Conservation (phyloP, 1,140 invertebrate species). For the Branchinecta lindahli region DNA sequence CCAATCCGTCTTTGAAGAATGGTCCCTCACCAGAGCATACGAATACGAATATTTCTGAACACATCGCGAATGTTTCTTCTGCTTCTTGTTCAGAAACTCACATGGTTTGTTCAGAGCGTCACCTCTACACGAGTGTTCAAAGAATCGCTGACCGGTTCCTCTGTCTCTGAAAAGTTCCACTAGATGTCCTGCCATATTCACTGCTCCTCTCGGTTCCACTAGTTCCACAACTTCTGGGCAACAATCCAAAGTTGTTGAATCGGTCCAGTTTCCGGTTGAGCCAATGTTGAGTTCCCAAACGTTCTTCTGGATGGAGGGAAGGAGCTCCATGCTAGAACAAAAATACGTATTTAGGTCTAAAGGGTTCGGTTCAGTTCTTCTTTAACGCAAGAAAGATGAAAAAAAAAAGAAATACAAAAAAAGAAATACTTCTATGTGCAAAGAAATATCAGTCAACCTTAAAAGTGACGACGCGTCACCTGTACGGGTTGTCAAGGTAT, state of each 20-base stretch:
- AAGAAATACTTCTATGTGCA: too few relatives aligned
- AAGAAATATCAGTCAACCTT: too few relatives aligned
- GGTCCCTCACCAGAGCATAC: constrained; percentile 54
- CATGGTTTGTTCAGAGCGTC: constrained; percentile 55
- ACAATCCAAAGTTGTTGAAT: constrained; percentile 40
- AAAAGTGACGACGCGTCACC: too few relatives aligned
- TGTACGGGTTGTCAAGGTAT: too few relatives aligned
- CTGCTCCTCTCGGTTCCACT: constrained; percentile 56
- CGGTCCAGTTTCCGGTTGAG: background rate
- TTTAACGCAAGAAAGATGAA: too few relatives aligned
- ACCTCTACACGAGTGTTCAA: constrained; percentile 56
- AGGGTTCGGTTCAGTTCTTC: too few relatives aligned
- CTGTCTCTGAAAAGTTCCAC: constrained; percentile 58
- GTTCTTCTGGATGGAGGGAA: background rate
- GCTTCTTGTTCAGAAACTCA: constrained; percentile 50
- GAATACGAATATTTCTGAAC: constrained; percentile 68
- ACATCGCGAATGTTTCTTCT: constrained; percentile 52
- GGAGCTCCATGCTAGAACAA: too few relatives aligned
- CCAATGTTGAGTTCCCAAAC: background rate
- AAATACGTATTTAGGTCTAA: too few relatives aligned
- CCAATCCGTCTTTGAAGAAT: constrained; percentile 40
- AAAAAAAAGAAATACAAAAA: too few relatives aligned
- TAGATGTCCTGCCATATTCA: constrained; percentile 49
- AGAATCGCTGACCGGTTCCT: constrained; percentile 40
- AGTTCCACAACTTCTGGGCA: constrained; percentile 60